Conservation (phyloP, 2,113 vertebrate species). For the Cinclus cinclus region DNA sequence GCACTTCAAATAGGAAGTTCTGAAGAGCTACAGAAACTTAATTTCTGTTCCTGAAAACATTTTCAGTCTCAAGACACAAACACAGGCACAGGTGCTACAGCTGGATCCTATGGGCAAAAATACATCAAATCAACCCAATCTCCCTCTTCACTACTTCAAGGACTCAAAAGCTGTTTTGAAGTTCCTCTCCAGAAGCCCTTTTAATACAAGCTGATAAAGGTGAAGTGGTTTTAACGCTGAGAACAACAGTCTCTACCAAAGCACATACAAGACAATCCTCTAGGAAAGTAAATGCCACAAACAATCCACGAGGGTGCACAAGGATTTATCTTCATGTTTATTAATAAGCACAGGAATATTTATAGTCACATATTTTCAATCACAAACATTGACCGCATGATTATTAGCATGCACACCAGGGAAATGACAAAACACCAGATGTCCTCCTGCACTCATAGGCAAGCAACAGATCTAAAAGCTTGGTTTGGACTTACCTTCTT, state of each 20-base stretch:
- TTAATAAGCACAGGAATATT: background rate
- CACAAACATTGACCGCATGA: background rate
- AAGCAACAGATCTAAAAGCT: background rate
- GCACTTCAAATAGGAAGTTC: background rate
- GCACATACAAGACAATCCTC: background rate
- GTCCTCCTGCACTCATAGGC: background rate
- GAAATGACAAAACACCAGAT: background rate
- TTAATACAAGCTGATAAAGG: background rate
- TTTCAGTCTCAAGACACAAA: background rate
- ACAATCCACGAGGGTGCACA: background rate
- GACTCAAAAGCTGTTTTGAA: background rate
- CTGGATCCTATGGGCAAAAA: background rate
- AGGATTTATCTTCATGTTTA: background rate
- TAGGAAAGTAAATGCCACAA: background rate
- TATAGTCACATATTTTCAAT: background rate
- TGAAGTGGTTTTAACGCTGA: background rate
- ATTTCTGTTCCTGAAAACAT: background rate
- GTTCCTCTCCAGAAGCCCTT: background rate
- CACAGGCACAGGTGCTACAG: background rate
- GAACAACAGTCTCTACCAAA: background rate
- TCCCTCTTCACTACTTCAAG: background rate
- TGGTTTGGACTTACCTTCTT: conserved; percentile 82
- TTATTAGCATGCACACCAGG: background rate
- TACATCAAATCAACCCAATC: background rate
- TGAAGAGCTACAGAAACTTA: background rate